Conservation (phyloP, 2,113 vertebrate species). For the Chaetops frenatus region DNA sequence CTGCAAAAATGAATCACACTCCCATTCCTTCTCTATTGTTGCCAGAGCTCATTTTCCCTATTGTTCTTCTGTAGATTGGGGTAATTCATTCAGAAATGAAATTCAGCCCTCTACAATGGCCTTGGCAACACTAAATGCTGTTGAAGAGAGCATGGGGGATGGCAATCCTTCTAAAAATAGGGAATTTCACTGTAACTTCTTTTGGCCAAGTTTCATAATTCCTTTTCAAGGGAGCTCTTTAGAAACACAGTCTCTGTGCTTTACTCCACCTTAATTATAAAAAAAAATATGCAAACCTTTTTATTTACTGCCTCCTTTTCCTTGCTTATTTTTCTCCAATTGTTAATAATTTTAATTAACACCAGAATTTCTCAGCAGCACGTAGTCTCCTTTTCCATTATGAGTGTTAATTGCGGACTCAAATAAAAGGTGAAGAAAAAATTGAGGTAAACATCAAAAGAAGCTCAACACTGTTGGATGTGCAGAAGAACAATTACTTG, state of each 20-base stretch:
- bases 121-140: neutral
- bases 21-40: neutral
- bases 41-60: neutral
- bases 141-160: neutral
- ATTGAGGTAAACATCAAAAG: slow-evolving; percentile 47
- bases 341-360: slow-evolving; percentile 68
- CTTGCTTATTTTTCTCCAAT: slow-evolving; percentile 29
- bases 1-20: neutral
- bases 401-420: slow-evolving; percentile 64
- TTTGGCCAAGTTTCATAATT: neutral
- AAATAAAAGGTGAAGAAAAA: slow-evolving; percentile 43
- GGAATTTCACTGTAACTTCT: neutral
- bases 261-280: neutral
- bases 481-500: slow-evolving; percentile 22
- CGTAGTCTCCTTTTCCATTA: slow-evolving; percentile 16
- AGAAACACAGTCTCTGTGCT: neutral
- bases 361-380: slow-evolving; percentile 52
- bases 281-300: neutral
- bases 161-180: neutral
- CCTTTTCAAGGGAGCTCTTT: neutral
- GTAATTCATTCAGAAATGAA: slow-evolving; percentile 10
- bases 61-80: slow-evolving; percentile 3
- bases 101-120: neutral
- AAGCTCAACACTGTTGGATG: neutral
- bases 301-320: neutral